A percentile compares a stretch with the other conserved stretches of the same genome.
Evolutionary conservation across 2,888 invertebrate species (phyloP).

Genomic region (Pyrochroa serraticornis): DNA sequence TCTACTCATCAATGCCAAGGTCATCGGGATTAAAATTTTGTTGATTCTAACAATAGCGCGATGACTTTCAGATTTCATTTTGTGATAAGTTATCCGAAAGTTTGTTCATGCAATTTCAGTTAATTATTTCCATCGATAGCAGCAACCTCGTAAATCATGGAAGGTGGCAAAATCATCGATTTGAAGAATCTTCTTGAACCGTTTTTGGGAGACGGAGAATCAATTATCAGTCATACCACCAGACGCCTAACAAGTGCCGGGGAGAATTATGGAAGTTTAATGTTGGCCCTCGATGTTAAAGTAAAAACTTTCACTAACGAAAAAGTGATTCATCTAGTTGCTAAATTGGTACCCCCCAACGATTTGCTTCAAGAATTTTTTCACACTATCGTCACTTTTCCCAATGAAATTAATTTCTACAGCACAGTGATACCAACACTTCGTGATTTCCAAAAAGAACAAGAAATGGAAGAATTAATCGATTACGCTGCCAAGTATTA

Average conservation of each 20-base stretch:
- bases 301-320: slow-evolving; percentile 32
- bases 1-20: no score
- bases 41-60: no score
- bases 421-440: slow-evolving; percentile 57
- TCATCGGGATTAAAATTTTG: no score
- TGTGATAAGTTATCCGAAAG: no score
- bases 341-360: slow-evolving; percentile 33
- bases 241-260: slow-evolving; percentile 59
- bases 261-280: slow-evolving; percentile 66
- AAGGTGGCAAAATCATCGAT: no score
- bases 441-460: slow-evolving; percentile 56
- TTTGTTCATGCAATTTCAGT: no score
- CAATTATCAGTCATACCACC: neutral
- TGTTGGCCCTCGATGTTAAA: slow-evolving; percentile 53
- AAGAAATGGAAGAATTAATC: slow-evolving; percentile 51
- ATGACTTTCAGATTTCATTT: no score
- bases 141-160: no score
- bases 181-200: no score
- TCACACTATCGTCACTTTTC: slow-evolving; percentile 59
- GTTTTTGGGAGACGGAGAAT: no score
- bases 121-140: no score
- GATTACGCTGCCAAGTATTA: slow-evolving; percentile 53
- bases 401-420: slow-evolving; percentile 62
- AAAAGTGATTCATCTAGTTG: slow-evolving; percentile 26
- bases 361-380: slow-evolving; percentile 54